Evolutionary conservation across 2,113 vertebrate genomes (phyloP).

Genomic region (Scopus umbretta): DNA sequence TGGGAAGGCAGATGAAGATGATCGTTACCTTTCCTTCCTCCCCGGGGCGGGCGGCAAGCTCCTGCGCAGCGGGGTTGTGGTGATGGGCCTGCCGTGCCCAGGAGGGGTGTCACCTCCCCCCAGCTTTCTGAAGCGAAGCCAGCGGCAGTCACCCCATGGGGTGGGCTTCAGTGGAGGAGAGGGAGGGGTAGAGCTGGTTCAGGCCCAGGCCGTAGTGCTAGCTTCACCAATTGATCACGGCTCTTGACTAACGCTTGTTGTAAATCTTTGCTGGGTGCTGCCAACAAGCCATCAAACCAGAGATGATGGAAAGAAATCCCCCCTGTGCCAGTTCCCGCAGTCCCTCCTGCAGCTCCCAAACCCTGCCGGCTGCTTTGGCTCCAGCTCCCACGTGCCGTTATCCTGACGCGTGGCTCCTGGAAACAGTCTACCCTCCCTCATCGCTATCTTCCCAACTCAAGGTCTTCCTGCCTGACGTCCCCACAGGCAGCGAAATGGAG

Average conservation of each 20-base stretch:
- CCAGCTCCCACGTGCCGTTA: fast-evolving
- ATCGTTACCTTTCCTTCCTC: neutral
- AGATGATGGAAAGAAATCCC: neutral
- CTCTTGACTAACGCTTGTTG: neutral
- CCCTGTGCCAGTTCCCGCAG: neutral
- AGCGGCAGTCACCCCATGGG: neutral
- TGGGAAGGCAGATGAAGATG: neutral
- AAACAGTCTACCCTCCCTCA: neutral
- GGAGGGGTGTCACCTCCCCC: neutral
- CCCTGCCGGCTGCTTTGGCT: neutral
- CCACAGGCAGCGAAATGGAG: neutral
- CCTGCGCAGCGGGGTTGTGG: neutral
- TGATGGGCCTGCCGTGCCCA: neutral
- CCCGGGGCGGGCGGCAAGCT: neutral
- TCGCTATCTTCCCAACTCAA: neutral
- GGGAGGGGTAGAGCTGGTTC: neutral
- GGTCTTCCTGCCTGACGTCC: neutral
- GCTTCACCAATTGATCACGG: neutral
- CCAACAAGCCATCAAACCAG: neutral
- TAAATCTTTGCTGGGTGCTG: neutral
- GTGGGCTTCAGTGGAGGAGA: neutral
- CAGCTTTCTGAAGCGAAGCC: neutral
- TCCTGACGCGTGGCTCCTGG: fast-evolving
- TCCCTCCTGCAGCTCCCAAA: neutral
- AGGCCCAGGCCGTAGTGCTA: neutral